Evolutionary conservation across 2,888 invertebrate species (phyloP), one percentile per base, ranked within the genome.

Genomic region (Nomada goodeniana): DNA sequence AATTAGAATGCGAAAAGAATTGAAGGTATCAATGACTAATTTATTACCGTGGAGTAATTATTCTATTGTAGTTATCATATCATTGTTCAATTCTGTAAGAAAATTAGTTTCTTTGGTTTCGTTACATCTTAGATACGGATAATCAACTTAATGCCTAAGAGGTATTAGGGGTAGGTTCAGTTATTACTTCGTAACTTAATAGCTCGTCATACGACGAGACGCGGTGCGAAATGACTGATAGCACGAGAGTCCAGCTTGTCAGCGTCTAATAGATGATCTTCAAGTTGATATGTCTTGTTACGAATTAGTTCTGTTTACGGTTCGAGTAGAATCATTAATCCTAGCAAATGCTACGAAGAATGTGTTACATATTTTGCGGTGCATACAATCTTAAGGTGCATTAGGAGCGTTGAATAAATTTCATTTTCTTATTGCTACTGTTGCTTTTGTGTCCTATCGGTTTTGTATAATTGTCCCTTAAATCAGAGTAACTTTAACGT

Each of bases 191-290:
- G 42, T 23, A 36, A 42, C 9, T 42, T 61, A 63, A 55, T 44
- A 53, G 13, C 15, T 13, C 9, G 26, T 63, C 53, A 1, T 1
- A 61, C 52, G 10, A 63, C 20, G 2, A 20, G n/a, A n/a, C 11
- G 18, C 2, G n/a, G 9, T 47, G 26, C 20, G 26, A n/a, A 52
- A 68, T 52, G 29, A 52, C 47, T n/a, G 65, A 74, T 77, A 53
- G 23, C 42, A 10, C 15, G 26, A 13, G 13, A 61, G 77, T 29
- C 55, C 52, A 44, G 20, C 64, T 9, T 20, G 44, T 60, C 59
- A 65, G 53, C 52, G 50, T 52, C 15, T 71, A 77, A 65, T 42
- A 65, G 76, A 60, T 73, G 64, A 65, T 52, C 59, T 52, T 36
- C 44, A n/a, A 53, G 60, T 67, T 65, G 60, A 73, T 60, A 60